Base-by-base conservation (phyloP, 2,888 invertebrate species). In the Meloe dianella region DNA sequence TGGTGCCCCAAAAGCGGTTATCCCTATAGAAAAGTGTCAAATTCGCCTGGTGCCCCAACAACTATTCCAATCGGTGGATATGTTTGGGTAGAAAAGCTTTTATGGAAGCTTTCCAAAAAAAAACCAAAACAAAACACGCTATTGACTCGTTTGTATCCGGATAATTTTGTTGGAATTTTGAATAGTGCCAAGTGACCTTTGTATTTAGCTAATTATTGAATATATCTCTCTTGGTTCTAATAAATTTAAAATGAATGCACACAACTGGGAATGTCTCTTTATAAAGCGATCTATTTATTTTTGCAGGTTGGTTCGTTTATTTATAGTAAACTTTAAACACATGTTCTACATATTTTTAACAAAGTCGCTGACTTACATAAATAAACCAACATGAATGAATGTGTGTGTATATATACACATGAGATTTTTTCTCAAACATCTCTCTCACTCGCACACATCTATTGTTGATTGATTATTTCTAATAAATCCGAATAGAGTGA, bases 301-400 rank as follows among this genome's bases (percentile, higher is more conserved):
- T 66, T 38, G 66, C 66, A 66, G 60, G 57, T 58, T 32, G 60
- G 57, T 58, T 24, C 35, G 35, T 32, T 62, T 66, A 66, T 66
- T 66, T 66, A 66, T 66, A 63, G 38, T 20, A 41, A 30, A 51
- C 17, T 51, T 60, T 57, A 60, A 66, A 66, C 66, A 66, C 63
- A 66, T 66, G 66, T 63, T 63, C 60, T 17, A 63, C 66, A 63
- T 66, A 66, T 66, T 66, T 66, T 66, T 66, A 66, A 58, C 63
- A 30, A 59, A 66, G 59, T 57, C 63, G 60, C 32, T 54, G 66
- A 54, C 62, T 66, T 66, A 63, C 57, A 66, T 63, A 66, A 66
- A 66, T 66, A 66, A 66, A 63, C 66, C n/a, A 32, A 27, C 47
- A 66, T 66, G 66, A 66, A 66, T 66, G 66, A 57, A 60, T 22